Conservation (phyloP, 2,797 vertebrate genomes). For the Gadopsis marmoratus region DNA sequence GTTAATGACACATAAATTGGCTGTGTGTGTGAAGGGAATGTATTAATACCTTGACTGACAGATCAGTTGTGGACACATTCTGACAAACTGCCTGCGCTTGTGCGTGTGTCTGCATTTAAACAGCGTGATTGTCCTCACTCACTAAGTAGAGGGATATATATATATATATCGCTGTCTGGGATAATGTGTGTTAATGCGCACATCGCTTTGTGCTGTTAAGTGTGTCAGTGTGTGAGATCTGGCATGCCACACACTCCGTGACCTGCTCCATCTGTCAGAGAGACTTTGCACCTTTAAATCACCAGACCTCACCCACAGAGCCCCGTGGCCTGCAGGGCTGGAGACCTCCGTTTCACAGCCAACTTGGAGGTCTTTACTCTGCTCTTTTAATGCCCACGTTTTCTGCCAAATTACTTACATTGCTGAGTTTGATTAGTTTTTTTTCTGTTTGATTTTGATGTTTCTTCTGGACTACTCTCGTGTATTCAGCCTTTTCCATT, state of each 20-base stretch:
- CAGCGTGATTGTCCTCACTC: neutral
- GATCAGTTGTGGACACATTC: neutral
- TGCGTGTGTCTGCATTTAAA: conserved; percentile 4
- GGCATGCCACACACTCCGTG: conserved; percentile 39
- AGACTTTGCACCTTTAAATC: conserved; percentile 63
- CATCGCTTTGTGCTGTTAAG: conserved; percentile 7
- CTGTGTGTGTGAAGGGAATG: neutral
- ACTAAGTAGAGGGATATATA: neutral
- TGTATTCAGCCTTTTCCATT: neutral
- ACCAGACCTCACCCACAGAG: conserved; percentile 35
- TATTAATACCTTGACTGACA: neutral
- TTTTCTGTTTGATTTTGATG: neutral
- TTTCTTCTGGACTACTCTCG: neutral
- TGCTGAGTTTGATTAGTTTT: neutral
- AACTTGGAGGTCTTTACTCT: neutral
- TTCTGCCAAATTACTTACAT: neutral
- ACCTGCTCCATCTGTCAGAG: conserved; percentile 73
- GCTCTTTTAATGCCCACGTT: no score
- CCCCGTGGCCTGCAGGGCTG: conserved; percentile 15
- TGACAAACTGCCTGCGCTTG: neutral
- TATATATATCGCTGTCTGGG: neutral
- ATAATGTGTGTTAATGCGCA: conserved; percentile 2
- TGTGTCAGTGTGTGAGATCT: conserved; percentile 48
- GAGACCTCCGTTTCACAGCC: conserved; percentile 29
- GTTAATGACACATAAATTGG: neutral